These are phyloP conservation scores for Gallinago paraguaiae DNA, from an alignment of 2,113 vertebrate genomes.

Conservation along the genomic window DNA sequence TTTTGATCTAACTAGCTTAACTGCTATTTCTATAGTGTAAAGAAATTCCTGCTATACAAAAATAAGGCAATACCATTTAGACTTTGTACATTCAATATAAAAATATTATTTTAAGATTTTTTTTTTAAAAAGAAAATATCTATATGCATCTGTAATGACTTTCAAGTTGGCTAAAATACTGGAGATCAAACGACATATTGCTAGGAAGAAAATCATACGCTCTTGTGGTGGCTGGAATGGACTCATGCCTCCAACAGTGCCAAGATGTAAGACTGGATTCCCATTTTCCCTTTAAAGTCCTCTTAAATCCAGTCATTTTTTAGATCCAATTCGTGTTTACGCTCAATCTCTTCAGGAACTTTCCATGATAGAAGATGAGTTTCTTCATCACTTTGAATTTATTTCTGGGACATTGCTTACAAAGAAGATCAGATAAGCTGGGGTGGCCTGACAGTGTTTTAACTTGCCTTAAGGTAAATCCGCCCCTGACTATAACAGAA, in stretches of 20 bases:
- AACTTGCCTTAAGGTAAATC: background rate
- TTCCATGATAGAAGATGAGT: background rate
- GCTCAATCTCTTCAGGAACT: background rate
- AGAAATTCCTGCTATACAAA: background rate
- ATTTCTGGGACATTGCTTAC: background rate
- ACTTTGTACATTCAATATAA: background rate
- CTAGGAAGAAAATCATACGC: background rate
- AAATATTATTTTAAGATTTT: background rate
- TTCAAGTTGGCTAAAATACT: background rate
- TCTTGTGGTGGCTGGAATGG: background rate
- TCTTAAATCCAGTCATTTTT: background rate
- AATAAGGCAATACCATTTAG: background rate
- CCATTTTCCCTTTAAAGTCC: background rate
- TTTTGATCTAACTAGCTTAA: background rate
- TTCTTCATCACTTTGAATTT: background rate
- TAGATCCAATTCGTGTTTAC: background rate
- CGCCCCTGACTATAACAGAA: background rate
- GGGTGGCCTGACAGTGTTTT: background rate
- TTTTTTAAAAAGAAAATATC: background rate
- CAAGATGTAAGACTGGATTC: background rate
- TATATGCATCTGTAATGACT: background rate
- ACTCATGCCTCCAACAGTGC: background rate
- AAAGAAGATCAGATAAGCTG: background rate
- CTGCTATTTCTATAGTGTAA: background rate
- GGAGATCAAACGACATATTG: background rate